phyloP scores from a whole-genome alignment of 2,888 invertebrate genomes.

The Epinotia brunnichana region DNA sequence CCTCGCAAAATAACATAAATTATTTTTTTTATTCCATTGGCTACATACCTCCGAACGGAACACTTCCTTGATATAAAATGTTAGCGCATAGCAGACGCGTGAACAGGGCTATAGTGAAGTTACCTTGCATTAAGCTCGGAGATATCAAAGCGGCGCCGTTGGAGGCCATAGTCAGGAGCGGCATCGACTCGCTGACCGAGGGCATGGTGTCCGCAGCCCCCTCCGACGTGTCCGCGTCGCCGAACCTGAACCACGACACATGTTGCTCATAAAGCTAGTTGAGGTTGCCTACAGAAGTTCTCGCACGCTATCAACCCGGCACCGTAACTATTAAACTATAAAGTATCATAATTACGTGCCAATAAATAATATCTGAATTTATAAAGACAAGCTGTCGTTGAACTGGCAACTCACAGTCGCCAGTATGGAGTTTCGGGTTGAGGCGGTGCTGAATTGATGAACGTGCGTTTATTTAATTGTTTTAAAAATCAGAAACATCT shows the following conservation, averaged over 20 bases:
- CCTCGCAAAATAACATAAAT: too few species aligned
- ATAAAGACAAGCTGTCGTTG: too few species aligned
- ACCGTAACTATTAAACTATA: too few species aligned
- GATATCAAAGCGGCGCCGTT: slow-evolving; percentile 75
- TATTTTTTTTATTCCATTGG: too few species aligned
- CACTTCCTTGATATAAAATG: neutral
- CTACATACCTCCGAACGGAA: neutral
- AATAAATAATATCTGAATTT: too few species aligned
- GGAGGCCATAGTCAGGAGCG: slow-evolving; percentile 68
- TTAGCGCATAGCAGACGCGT: neutral
- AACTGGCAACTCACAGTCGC: too few species aligned
- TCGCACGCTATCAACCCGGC: neutral
- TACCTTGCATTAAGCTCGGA: slow-evolving; percentile 68
- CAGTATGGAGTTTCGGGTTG: too few species aligned
- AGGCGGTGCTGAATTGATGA: too few species aligned
- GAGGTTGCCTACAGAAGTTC: neutral
- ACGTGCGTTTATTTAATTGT: too few species aligned
- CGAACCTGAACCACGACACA: slow-evolving; percentile 61
- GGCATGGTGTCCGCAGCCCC: slow-evolving; percentile 76
- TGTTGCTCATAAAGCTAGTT: slow-evolving; percentile 13
- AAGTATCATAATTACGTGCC: too few species aligned
- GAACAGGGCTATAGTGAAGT: slow-evolving; percentile 27
- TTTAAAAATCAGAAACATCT: too few species aligned
- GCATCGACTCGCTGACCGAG: slow-evolving; percentile 74
- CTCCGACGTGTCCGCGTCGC: slow-evolving; percentile 78